Evolutionary conservation across 2,113 vertebrate species (phyloP), one percentile per base, ranked within the genome.

Genomic region (Ondatra zibethicus): DNA sequence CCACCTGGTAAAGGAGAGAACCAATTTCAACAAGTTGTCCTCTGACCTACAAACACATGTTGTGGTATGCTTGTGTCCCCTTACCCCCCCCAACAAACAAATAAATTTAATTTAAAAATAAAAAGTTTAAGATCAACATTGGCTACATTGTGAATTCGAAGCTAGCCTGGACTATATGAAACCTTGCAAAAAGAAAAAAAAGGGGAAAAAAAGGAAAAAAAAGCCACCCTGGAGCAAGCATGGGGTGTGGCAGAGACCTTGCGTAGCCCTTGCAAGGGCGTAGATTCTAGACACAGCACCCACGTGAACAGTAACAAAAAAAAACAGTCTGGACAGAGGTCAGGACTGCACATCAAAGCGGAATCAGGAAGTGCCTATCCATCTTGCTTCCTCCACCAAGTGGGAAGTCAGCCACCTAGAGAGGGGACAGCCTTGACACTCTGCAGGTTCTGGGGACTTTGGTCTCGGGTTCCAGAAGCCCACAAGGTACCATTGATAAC

Each of bases 381-480:
- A 39, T 31, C 33, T 84, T 73, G 5, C 21, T 4, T 27, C 70
- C n/a, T 50, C 29, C 21, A 52, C 33, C 39, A n/a, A 81, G 31
- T 45, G 76, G 76, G 16, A 85, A 93, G 73, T 13, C 27, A 39
- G 52, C 31, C 80, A 17, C 14, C 65, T 45, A 65, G 55, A 90
- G 66, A 21, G 42, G 73, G 94, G 42, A 11, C 45, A 19, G 73
- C 27, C 73, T 31, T 70, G 72, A 88, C 0, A 2, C 58, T 66
- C 58, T 82, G 31, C 65, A 92, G 58, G 29, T 86, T 17, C 66
- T 65, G 63, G 39, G 70, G 88, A 89, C 93, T 96, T 52, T 68
- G 70, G 88, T 63, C n/a, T 93, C 45, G 16, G 81, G 29, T 89
- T 70, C 16, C 47, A 36, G 91, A 70, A 70, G 81, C 91, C 87